Conservation (phyloP, 2,113 vertebrate species). For the Eubucco bourcierii region DNA sequence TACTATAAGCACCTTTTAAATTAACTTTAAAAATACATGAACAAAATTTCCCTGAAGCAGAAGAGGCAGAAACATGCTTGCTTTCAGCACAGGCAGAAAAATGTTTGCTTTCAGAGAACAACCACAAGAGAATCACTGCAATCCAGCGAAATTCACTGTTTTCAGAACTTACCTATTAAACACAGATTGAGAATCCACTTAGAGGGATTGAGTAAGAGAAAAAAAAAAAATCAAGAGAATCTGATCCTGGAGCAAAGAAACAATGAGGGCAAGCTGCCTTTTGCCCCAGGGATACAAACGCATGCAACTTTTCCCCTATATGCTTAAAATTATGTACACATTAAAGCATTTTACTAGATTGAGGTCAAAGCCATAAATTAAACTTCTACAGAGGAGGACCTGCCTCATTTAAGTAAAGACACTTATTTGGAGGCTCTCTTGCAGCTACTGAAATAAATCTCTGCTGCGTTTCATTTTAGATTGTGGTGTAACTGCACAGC, state of each 20-base stretch:
- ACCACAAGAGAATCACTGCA: background rate
- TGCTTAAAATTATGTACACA: accelerated
- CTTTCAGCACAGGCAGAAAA: background rate
- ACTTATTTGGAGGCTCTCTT: background rate
- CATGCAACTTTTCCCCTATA: background rate
- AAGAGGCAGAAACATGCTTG: background rate
- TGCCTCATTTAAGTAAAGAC: background rate
- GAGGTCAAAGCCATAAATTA: background rate
- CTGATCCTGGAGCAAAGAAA: background rate
- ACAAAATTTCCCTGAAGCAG: background rate
- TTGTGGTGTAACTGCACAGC: background rate
- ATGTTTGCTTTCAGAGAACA: background rate
- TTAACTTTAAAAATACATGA: background rate
- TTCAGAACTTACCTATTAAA: background rate
- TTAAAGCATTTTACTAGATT: background rate
- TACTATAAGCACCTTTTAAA: background rate
- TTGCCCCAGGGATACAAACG: background rate
- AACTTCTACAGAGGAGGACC: background rate
- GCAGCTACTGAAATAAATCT: background rate
- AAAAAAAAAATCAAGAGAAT: background rate
- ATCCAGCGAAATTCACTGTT: background rate
- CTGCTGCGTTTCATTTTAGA: background rate
- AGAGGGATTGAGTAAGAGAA: background rate
- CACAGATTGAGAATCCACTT: background rate
- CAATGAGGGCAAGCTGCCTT: background rate